These are phyloP conservation scores for Graphium colonna DNA, from an alignment of 2,888 invertebrate genomes.

Conservation along the genomic window DNA sequence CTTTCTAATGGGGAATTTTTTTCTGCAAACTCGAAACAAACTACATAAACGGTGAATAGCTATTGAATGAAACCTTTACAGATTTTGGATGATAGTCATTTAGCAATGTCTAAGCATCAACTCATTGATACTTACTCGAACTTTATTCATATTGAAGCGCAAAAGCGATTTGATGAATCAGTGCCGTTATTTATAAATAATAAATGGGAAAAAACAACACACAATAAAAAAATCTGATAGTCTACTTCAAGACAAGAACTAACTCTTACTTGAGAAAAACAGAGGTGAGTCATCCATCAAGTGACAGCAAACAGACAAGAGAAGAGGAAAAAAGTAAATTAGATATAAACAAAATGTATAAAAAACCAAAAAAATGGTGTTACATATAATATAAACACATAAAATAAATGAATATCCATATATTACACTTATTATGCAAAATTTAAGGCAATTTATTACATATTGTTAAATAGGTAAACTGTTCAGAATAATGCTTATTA, in stretches of 20 bases:
- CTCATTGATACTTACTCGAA: not conserved
- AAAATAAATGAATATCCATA: too few species aligned
- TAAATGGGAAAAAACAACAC: conserved; percentile 6
- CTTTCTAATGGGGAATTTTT: not conserved
- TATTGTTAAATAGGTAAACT: too few species aligned
- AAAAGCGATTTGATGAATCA: conserved; percentile 10
- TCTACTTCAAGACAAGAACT: conserved; percentile 2
- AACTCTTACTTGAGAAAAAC: conserved; percentile 36
- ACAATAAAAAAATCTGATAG: not conserved
- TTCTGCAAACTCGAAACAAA: not conserved
- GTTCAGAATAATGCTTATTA: too few species aligned
- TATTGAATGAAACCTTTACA: not conserved
- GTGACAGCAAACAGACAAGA: conserved; percentile 15
- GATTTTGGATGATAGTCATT: not conserved
- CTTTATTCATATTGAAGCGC: not conserved
- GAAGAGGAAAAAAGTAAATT: conserved; percentile 19
- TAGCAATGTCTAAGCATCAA: conserved; percentile 5
- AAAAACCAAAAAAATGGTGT: conserved; percentile 10
- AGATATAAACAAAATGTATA: conserved; percentile 8
- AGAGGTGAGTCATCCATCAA: conserved; percentile 30
- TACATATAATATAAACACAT: not conserved
- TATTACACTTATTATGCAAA: too few species aligned
- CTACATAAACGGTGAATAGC: conserved; percentile 10
- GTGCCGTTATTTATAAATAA: not conserved
- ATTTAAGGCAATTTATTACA: too few species aligned